Base-by-base conservation (phyloP, 2,797 vertebrate species). In the Hippocampus kuda region DNA sequence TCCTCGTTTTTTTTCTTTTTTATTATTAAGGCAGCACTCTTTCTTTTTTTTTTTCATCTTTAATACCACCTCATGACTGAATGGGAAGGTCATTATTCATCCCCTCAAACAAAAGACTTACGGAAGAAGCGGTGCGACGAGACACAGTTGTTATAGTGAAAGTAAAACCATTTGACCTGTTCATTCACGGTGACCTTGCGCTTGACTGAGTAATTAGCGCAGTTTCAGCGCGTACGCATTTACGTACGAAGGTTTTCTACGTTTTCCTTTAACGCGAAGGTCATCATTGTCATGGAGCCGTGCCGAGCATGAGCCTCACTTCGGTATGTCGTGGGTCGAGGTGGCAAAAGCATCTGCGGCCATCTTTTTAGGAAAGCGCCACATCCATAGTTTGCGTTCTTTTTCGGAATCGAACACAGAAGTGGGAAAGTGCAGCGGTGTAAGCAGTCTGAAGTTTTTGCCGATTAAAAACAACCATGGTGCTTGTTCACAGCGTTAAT, bases 1-100 rank as follows among this genome's bases (percentile, higher is more conserved):
- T 38, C 34, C 68, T 70, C 75, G 72, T 77, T 34, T 72, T 44
- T 64, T 44, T 38, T 56, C 11, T 59, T 27, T 27, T 30, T 26
- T 15, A 26, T 26, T 44, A 64, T 44, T 7, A 70, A 80, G 68
- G 68, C 41, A 22, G 16, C 59, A 27, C 70, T 77, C 70, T 30
- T 30, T 2, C n/a, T 30, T 30, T 75, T 78, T 75, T 27, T 74
- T 70, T 6, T 59, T 69, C 46, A 34, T 34, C 44, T 42, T 69
- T 77, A 74, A 81, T 81, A 68, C 63, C 38, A 66, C 78, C 73
- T 77, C 65, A 71, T 66, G 63, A 54, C 66, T 7, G 26, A 75
- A 75, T 30, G 30, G 53, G 63, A 80, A 84, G 75, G 77, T 78
- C 74, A 78, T 76, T 72, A 75, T 74, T 78, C 70, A 77, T 77